Conservation (phyloP, 1,140 invertebrate species). For the Rhagoletis zephyria region DNA sequence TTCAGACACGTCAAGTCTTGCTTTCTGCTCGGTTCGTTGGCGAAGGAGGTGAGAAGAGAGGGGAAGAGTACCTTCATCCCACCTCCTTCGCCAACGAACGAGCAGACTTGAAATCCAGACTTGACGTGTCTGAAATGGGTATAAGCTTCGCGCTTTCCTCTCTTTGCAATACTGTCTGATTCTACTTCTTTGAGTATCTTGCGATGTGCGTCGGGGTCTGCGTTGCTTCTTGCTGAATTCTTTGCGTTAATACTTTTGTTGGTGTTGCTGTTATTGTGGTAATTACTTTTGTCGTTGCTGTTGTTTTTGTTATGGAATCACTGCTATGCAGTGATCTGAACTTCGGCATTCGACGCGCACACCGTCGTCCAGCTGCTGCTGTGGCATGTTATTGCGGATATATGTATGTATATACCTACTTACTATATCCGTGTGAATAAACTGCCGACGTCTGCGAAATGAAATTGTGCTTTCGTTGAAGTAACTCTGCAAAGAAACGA, state of each 20-base stretch:
- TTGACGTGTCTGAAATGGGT: too few relatives aligned
- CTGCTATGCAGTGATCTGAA: slow-evolving; percentile 43
- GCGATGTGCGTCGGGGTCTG: slow-evolving; percentile 16
- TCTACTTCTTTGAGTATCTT: slow-evolving; percentile 3
- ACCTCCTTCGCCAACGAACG: too few relatives aligned
- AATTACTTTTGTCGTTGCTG: slow-evolving; percentile 34
- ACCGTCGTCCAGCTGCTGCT: slow-evolving; percentile 15
- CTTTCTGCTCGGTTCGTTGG: too few relatives aligned
- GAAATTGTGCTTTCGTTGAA: slow-evolving; percentile 48
- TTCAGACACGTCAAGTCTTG: too few relatives aligned
- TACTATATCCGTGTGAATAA: slow-evolving; percentile 41
- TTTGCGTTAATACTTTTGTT: slow-evolving; percentile 30
- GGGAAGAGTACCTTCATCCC: too few relatives aligned
- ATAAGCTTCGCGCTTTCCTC: not conserved
- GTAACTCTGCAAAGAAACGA: slow-evolving; percentile 45
- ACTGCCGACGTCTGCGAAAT: slow-evolving; percentile 53
- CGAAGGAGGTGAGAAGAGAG: too few relatives aligned
- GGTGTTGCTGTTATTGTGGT: slow-evolving; percentile 31
- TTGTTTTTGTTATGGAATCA: slow-evolving; percentile 33
- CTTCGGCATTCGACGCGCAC: slow-evolving; percentile 33
- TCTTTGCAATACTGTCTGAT: slow-evolving; percentile 27
- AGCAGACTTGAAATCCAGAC: too few relatives aligned
- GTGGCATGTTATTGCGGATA: slow-evolving; percentile 6
- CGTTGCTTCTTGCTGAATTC: not conserved
- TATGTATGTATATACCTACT: not conserved